Evolutionary conservation across 2,113 vertebrate species (phyloP).

Genomic region (Semnornis frantzii): DNA sequence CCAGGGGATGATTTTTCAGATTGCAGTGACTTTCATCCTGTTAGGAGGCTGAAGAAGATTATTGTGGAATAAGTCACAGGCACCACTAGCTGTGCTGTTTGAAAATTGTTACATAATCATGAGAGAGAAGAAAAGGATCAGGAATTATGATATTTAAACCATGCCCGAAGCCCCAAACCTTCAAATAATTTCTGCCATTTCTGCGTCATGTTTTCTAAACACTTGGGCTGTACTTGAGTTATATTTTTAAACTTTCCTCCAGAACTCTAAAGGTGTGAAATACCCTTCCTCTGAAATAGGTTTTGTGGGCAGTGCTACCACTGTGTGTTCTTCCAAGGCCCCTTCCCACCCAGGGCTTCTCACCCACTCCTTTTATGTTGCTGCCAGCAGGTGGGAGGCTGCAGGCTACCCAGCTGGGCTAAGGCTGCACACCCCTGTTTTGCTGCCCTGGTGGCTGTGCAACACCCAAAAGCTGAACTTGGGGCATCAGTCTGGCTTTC

Average conservation of each 20-base stretch:
- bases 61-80: not conserved
- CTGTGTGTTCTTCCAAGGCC: not conserved
- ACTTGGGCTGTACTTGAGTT: not conserved
- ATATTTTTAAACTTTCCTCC: not conserved
- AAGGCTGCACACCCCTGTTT: not conserved
- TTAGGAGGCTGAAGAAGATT: slow-evolving; percentile 5
- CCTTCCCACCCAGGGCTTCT: not conserved
- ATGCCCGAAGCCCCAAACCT: not conserved
- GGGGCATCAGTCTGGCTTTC: not conserved
- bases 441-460: not conserved
- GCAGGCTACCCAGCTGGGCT: rapidly evolving
- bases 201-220: not conserved
- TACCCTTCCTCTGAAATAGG: not conserved
- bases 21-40: not conserved
- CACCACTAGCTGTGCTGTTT: not conserved
- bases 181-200: not conserved
- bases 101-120: not conserved
- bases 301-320: not conserved
- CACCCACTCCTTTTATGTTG: not conserved
- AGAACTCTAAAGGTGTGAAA: not conserved
- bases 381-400: not conserved
- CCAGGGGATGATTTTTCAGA: not conserved
- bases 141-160: not conserved
- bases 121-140: not conserved
- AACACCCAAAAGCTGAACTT: rapidly evolving